Evolutionary conservation across 2,113 vertebrate species (phyloP).

Genomic region (Atlantisia rogersi): DNA sequence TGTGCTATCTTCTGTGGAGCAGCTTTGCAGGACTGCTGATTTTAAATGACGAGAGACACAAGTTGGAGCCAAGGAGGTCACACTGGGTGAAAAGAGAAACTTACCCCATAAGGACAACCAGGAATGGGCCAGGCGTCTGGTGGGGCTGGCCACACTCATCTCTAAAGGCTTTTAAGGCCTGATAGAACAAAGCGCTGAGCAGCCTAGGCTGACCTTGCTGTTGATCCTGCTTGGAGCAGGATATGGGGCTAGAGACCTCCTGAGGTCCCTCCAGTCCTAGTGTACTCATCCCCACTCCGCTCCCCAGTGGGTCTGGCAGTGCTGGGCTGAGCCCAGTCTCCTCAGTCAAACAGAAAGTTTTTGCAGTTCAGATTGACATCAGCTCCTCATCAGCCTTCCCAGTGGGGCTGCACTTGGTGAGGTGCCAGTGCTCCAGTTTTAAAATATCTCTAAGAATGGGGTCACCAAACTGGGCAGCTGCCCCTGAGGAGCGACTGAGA

Average conservation of each 20-base stretch:
- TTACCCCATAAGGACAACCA: neutral
- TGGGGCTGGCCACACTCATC: neutral
- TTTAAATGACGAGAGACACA: neutral
- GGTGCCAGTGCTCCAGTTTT: neutral
- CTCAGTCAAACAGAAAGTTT: neutral
- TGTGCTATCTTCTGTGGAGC: neutral
- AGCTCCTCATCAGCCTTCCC: neutral
- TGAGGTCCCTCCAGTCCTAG: neutral
- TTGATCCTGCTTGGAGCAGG: neutral
- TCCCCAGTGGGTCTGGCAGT: neutral
- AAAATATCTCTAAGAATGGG: neutral
- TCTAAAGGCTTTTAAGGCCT: neutral
- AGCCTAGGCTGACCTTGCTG: neutral
- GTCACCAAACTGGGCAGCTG: neutral
- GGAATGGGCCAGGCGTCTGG: neutral
- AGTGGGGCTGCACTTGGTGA: neutral
- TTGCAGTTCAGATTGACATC: neutral
- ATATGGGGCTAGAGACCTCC: neutral
- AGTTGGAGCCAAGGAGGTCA: neutral
- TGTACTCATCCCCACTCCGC: neutral
- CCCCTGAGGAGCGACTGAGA: neutral
- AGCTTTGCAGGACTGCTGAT: neutral
- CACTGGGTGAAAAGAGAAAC: neutral
- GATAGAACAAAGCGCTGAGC: neutral
- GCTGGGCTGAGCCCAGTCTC: neutral